Conservation (phyloP, 2,888 invertebrate genomes). For the Nephrocerus scutellatus region DNA sequence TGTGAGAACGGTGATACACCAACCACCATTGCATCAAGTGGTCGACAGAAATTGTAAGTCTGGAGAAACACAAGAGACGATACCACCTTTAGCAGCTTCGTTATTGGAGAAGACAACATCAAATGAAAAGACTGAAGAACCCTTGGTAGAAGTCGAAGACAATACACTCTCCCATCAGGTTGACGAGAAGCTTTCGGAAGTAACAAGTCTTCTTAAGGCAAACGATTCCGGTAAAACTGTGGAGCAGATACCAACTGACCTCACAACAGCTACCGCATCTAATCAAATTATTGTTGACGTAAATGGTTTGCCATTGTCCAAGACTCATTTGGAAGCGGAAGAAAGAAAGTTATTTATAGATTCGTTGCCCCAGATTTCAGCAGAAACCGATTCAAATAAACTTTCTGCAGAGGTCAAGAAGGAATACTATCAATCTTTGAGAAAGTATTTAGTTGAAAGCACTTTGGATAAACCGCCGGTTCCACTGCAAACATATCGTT, state of each 20-base stretch:
- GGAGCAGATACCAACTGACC: not conserved
- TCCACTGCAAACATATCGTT: conserved; percentile 70
- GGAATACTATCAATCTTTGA: conserved; percentile 43
- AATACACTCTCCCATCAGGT: conserved; percentile 32
- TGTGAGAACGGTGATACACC: conserved; percentile 30
- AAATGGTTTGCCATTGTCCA: conserved; percentile 35
- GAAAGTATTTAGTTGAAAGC: conserved; percentile 39
- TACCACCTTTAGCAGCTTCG: too few species aligned
- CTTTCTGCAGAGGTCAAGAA: conserved; percentile 41
- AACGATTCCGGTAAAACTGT: conserved; percentile 24
- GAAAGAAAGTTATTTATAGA: conserved; percentile 42
- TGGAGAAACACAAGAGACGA: too few species aligned
- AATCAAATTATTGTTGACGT: not conserved
- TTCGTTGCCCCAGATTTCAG: conserved; percentile 38
- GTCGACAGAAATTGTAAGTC: too few species aligned
- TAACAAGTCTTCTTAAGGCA: conserved; percentile 38
- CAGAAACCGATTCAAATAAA: conserved; percentile 34
- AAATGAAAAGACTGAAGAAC: conserved; percentile 13
- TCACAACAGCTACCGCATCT: not conserved
- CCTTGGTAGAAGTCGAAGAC: conserved; percentile 11
- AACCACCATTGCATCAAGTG: conserved; percentile 23
- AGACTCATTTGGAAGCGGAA: conserved; percentile 37
- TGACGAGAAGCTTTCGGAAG: conserved; percentile 36
- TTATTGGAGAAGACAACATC: not conserved
- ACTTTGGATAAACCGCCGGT: conserved; percentile 53